phyloP scores from a whole-genome alignment of 2,797 vertebrate genomes.

The Phalloptychus januarius region DNA sequence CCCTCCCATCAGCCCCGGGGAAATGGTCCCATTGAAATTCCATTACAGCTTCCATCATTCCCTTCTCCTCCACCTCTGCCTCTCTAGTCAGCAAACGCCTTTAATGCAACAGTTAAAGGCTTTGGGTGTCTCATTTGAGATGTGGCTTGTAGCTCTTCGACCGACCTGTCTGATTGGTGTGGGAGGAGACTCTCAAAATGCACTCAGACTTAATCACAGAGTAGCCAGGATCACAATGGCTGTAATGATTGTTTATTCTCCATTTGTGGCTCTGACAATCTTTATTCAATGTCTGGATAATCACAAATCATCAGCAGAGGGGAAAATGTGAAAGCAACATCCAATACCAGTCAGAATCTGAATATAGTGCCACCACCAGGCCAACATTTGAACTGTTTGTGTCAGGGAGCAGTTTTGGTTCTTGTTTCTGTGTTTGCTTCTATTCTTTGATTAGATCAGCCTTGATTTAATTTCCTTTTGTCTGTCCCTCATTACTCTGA shows the following conservation, averaged over 20 bases:
- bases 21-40: constrained; percentile 78
- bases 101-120: constrained; percentile 70
- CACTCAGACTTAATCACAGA: constrained; percentile 48
- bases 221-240: constrained; percentile 26
- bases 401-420: no score
- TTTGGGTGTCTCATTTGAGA: constrained; percentile 54
- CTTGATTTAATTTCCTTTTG: no score
- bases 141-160: constrained; percentile 52
- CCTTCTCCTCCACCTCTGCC: constrained; percentile 47
- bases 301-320: constrained; percentile 15
- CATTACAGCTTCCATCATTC: constrained; percentile 73
- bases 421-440: no score
- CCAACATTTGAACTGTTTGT: background rate
- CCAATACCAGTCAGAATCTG: background rate
- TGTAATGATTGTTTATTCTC: constrained; percentile 36
- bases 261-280: constrained; percentile 1
- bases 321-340: background rate
- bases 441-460: no score
- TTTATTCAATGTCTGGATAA: constrained; percentile 17
- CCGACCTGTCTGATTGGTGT: constrained; percentile 52
- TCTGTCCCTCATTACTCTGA: no score
- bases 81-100: constrained; percentile 71
- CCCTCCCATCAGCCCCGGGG: constrained; percentile 66
- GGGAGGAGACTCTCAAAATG: constrained; percentile 39
- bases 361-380: background rate